Evolutionary conservation across 1,140 invertebrate genomes (phyloP).

Genomic region (Macrobrachium rosenbergii): DNA sequence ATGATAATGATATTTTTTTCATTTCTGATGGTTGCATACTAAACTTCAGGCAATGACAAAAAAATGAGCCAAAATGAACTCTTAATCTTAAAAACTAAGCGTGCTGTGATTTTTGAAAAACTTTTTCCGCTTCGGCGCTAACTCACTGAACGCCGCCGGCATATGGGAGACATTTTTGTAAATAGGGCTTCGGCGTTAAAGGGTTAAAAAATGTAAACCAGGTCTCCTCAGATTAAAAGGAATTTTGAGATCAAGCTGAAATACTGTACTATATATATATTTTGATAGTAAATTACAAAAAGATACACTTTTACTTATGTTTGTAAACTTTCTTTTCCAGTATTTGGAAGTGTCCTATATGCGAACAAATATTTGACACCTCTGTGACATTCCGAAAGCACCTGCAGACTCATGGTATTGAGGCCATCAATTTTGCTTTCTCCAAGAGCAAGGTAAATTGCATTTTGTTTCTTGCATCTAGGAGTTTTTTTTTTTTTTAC

Average conservation of each 20-base stretch:
- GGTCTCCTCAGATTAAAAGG: too few relatives aligned
- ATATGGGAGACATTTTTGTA: too few relatives aligned
- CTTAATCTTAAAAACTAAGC: too few relatives aligned
- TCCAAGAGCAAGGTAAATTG: constrained; percentile 37
- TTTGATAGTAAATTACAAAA: not conserved
- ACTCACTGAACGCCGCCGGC: too few relatives aligned
- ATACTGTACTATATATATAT: not conserved
- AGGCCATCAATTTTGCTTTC: constrained; percentile 36
- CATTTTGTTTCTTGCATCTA: not conserved
- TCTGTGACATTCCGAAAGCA: constrained; percentile 38
- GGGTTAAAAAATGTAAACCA: too few relatives aligned
- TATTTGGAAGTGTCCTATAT: constrained; percentile 51
- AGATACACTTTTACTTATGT: not conserved
- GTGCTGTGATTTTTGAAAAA: too few relatives aligned
- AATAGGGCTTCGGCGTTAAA: too few relatives aligned
- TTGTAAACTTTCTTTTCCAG: constrained; percentile 24
- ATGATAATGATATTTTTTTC: too few relatives aligned
- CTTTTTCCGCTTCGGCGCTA: too few relatives aligned
- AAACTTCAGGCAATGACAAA: too few relatives aligned
- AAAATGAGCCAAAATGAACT: too few relatives aligned
- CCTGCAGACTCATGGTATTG: constrained; percentile 29
- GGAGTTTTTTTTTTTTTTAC: not conserved
- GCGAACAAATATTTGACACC: constrained; percentile 14
- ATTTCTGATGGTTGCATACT: too few relatives aligned
- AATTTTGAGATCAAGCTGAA: not conserved